Evolutionary conservation across 1,140 invertebrate species (phyloP), one percentile per base, ranked within the genome.

Genomic region (Drosophila subpulchrella): DNA sequence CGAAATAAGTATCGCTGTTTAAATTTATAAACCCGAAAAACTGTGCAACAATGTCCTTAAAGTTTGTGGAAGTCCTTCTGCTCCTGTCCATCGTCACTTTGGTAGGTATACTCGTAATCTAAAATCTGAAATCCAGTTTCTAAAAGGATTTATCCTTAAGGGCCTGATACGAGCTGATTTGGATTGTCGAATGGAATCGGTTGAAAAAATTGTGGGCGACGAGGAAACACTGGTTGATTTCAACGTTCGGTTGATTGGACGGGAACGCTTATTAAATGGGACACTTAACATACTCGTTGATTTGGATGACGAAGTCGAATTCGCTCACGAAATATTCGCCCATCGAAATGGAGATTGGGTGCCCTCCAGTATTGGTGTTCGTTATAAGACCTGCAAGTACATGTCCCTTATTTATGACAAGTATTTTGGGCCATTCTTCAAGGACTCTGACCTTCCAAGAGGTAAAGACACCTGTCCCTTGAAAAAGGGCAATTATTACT

Each of bases 401-500:
- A 0, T 66, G 4, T 4, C 15, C 6, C 3, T 13, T 0, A 17
- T 32, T n/a, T 66, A 38, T 13, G 24, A 3, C 3, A 32, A n/a
- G 11, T 63, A 63, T n/a, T 63, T 27, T 7, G 15, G 13, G 1
- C 7, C 2, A 8, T 63, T 42, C 12, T 0, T 39, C 4, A 4
- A 1, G 24, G 15, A 32, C 32, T n/a, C 41, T 4, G 47, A 47
- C 11, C 0, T 66, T 34, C 62, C 59, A 10, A 48, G 0, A 3
- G 10, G 32, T 3, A n/a, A 11, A 5, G 39, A 60, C 6, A 5
- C 7, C 5, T 66, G 59, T 13, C 59, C 59, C 1, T 0, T 47
- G 6, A 20, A 6, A 32, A 48, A 66, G 11, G 62, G 62, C 20
- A 42, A 66, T 39, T 66, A 66, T 7, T 65, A 48, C 32, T 0